Evolutionary conservation across 2,797 vertebrate species (phyloP), one percentile per base, ranked within the genome.

Genomic region (Sebastes diploproa): DNA sequence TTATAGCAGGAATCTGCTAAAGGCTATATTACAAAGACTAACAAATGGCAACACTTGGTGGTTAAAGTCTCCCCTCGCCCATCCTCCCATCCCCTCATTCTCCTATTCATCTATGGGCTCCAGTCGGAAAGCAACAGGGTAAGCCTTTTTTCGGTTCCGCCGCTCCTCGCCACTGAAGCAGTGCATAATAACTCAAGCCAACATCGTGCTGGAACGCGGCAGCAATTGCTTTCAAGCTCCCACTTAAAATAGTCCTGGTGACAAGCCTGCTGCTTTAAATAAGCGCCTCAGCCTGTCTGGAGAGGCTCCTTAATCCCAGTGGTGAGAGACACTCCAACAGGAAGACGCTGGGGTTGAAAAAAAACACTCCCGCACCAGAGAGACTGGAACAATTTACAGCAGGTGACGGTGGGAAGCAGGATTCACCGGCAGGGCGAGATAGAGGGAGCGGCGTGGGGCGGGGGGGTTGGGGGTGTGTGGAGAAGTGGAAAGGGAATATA

Each of bases 211-310:
- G 88, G 84, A 90, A 91, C 88, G 76, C 82, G 82, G 84, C 88
- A 77, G 93, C 92, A 94, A 95, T 93, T 90, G 93, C 93, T 94
- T 94, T 95, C 93, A 95, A 94, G 89, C 90, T 93, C 86, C 86
- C 91, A 94, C 92, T 95, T 94, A 94, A 95, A 96, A 94, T 93
- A 95, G 94, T 94, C 89, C 90, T 70, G 80, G 90, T 96, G 94
- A 95, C 94, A 95, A 93, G 93, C 86, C 86, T 90, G 89, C 92
- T 94, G 93, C 93, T 95, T 95, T 94, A 95, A 94, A 95, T 94
- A 95, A 95, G 93, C 92, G 87, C 87, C 92, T 91, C 92, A 92
- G 92, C 91, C 93, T 95, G 93, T 94, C 93, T 95, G 91, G 94
- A 95, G 93, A 95, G 93, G 88, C 89, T 89, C 86, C 93, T 92